Conservation (phyloP, 2,888 invertebrate species). For the Dioctria rufipes region DNA sequence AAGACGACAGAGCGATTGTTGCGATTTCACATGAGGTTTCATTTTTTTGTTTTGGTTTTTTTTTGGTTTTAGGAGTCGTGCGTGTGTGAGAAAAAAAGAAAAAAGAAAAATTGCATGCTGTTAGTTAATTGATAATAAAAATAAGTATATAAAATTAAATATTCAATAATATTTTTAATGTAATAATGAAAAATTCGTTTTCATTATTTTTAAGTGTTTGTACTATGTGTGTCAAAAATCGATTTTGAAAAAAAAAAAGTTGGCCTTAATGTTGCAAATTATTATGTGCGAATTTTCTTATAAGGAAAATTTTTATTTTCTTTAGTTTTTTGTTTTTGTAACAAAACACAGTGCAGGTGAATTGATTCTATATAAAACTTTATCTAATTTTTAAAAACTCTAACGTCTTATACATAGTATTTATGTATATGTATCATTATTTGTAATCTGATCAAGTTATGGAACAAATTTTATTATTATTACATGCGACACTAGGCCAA, state of each 20-base stretch:
- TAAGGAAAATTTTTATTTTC: background rate
- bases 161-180: constrained; percentile 49
- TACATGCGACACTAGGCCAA: constrained; percentile 25
- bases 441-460: background rate
- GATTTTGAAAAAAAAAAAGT: background rate
- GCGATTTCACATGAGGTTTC: constrained; percentile 53
- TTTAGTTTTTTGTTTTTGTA: background rate
- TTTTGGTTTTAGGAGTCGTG: constrained; percentile 55
- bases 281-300: background rate
- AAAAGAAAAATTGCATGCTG: constrained; percentile 64
- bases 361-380: background rate
- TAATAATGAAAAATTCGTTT: constrained; percentile 28
- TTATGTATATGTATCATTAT: background rate
- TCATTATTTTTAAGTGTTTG: background rate
- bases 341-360: background rate
- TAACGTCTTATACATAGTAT: background rate
- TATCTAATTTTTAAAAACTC: too few species aligned
- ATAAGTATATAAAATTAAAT: constrained; percentile 50
- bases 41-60: constrained; percentile 53
- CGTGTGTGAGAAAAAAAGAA: constrained; percentile 65
- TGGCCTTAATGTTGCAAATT: constrained; percentile 8
- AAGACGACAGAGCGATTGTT: constrained; percentile 59
- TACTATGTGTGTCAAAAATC: background rate
- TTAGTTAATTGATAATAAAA: constrained; percentile 59
- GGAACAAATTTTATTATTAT: background rate